Evolutionary conservation across 2,888 invertebrate species (phyloP).

Genomic region (Limnephilus rhombicus): DNA sequence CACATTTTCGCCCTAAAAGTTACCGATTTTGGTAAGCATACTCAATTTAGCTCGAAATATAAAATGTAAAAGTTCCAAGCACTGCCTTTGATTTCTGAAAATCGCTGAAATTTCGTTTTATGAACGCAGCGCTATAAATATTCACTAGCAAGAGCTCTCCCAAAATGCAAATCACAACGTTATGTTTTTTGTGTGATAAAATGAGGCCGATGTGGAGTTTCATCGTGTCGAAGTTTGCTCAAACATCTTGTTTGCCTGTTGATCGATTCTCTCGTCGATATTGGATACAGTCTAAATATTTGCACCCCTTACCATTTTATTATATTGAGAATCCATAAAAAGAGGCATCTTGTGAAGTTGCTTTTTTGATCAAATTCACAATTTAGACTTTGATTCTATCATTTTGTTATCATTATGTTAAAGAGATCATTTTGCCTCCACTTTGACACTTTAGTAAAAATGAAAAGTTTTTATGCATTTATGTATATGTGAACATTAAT

Average conservation of each 20-base stretch:
- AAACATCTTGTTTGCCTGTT: conserved; percentile 42
- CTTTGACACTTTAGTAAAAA: neutral
- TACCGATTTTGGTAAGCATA: neutral
- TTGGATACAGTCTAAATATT: conserved; percentile 56
- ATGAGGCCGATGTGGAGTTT: conserved; percentile 31
- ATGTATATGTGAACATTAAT: neutral
- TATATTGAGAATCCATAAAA: conserved; percentile 39
- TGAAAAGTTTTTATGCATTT: neutral
- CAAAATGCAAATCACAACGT: conserved; percentile 39
- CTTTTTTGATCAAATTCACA: neutral
- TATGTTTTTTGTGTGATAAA: conserved; percentile 33
- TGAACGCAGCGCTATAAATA: conserved; percentile 4
- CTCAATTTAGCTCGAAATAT: neutral
- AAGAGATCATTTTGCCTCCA: neutral
- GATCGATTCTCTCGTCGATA: conserved; percentile 49
- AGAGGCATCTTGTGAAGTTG: conserved; percentile 2
- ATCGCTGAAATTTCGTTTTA: conserved; percentile 19
- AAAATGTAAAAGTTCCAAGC: conserved; percentile 43
- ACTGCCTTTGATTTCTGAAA: neutral
- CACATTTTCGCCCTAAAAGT: too few species aligned
- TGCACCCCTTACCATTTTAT: conserved; percentile 24
- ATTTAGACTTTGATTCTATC: conserved; percentile 3
- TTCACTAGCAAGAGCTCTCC: conserved; percentile 9
- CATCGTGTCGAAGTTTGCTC: conserved; percentile 34
- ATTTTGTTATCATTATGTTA: neutral